Percentiles rank a stretch among this genome's conserved stretches.
Evolutionary conservation across 2,888 invertebrate genomes (phyloP).

Genomic region (Tenthredo livida): DNA sequence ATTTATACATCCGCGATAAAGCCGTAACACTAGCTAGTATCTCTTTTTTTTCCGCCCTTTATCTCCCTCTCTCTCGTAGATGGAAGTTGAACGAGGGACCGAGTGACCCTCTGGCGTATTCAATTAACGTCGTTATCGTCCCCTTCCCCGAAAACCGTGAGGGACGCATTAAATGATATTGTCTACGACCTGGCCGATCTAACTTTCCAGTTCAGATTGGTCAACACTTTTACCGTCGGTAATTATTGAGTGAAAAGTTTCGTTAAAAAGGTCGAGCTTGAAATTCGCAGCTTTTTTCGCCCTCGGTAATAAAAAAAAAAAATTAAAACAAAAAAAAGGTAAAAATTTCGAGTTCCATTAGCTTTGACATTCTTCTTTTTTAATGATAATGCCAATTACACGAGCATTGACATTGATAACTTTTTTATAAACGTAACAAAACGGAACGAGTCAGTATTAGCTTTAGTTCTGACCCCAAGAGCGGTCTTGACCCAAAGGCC

Average conservation of each 20-base stretch:
- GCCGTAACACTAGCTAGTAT: conserved; percentile 12
- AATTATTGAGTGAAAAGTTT: conserved; percentile 18
- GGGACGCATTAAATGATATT: conserved; percentile 36
- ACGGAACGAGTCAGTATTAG: neutral
- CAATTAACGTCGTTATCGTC: conserved; percentile 47
- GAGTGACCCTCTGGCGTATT: conserved; percentile 47
- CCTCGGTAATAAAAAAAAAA: neutral
- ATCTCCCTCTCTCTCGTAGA: conserved; percentile 3
- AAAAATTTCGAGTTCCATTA: neutral
- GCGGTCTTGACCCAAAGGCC: neutral
- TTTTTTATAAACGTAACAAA: neutral
- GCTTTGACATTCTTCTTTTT: neutral
- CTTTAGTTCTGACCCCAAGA: neutral
- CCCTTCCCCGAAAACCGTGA: neutral
- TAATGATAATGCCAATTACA: neutral
- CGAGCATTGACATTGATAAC: neutral
- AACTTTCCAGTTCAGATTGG: conserved; percentile 25
- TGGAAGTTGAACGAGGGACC: conserved; percentile 31
- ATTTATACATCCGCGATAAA: conserved; percentile 11
- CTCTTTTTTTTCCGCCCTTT: neutral
- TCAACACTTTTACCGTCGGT: neutral
- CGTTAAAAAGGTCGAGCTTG: neutral
- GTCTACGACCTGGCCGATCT: conserved; percentile 35
- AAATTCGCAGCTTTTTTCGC: neutral
- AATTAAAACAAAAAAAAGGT: too few relatives aligned